Evolutionary conservation across 2,888 invertebrate genomes (phyloP).

Genomic region (Amblyjoppa proteus): DNA sequence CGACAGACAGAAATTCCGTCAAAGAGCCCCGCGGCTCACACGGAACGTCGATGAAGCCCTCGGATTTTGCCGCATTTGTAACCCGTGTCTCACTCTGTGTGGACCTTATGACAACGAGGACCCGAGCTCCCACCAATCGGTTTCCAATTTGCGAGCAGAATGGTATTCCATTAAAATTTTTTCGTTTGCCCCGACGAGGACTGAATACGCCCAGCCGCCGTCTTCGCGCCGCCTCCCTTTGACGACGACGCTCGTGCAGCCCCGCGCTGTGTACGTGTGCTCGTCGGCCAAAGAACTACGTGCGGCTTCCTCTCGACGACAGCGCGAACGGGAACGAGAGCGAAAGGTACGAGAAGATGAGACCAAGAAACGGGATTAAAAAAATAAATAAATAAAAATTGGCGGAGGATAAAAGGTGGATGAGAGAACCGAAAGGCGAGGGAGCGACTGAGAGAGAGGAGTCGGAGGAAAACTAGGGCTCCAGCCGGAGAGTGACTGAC

Average conservation of each 20-base stretch:
- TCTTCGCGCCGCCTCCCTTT: conserved; percentile 49
- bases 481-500: conserved; percentile 70
- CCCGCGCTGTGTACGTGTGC: conserved; percentile 22
- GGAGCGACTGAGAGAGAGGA: conserved; percentile 60
- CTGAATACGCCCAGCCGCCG: conserved; percentile 43
- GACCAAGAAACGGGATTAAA: conserved; percentile 53
- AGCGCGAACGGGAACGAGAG: conserved; percentile 57
- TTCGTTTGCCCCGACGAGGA: conserved; percentile 21
- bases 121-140: conserved; percentile 73
- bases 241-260: conserved; percentile 46
- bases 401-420: conserved; percentile 70
- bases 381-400: conserved; percentile 60
- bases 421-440: conserved; percentile 72
- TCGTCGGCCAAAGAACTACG: conserved; percentile 12
- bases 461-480: conserved; percentile 47
- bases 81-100: conserved; percentile 30
- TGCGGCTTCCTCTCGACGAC: conserved; percentile 58
- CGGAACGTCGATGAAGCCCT: conserved; percentile 41
- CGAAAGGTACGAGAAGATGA: conserved; percentile 51
- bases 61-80: conserved; percentile 57
- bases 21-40: not conserved
- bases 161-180: conserved; percentile 81
- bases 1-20: conserved; percentile 18
- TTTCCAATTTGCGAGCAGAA: conserved; percentile 81
- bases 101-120: conserved; percentile 57